Percentiles rank a stretch among this genome's conserved stretches.
These are phyloP conservation scores for Drosophila acutilabella DNA, from an alignment of 2,888 invertebrate genomes.

Conservation along the genomic window DNA sequence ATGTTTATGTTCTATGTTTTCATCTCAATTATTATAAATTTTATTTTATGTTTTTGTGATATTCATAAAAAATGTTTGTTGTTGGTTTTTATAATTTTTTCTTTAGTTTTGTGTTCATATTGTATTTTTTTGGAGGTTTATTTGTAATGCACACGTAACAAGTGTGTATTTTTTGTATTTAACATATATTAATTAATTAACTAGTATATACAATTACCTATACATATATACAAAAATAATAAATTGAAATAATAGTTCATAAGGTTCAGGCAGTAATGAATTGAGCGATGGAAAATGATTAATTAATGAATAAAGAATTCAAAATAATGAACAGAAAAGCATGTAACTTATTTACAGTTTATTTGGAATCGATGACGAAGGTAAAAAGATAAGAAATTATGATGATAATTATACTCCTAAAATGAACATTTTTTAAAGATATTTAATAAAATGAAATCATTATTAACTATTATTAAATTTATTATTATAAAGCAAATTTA, in stretches of 20 bases:
- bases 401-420: conserved; percentile 78
- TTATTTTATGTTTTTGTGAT: conserved; percentile 52
- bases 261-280: conserved; percentile 57
- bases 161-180: conserved; percentile 50
- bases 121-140: conserved; percentile 66
- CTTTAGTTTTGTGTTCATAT: conserved; percentile 37
- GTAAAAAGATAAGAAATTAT: conserved; percentile 54
- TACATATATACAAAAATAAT: conserved; percentile 62
- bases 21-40: conserved; percentile 8
- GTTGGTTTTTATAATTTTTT: conserved; percentile 34
- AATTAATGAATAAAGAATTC: conserved; percentile 26
- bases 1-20: conserved; percentile 12
- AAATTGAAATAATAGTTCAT: conserved; percentile 74
- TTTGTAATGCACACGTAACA: conserved; percentile 46
- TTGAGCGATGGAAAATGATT: conserved; percentile 33
- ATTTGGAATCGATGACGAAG: conserved; percentile 57
- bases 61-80: conserved; percentile 64
- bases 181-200: conserved; percentile 66
- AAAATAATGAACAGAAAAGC: conserved; percentile 11
- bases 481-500: conserved; percentile 78
- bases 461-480: conserved; percentile 76
- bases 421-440: conserved; percentile 79
- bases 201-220: conserved; percentile 75
- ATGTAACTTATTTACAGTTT: conserved; percentile 38
- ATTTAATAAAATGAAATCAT: conserved; percentile 78